phyloP scores from a whole-genome alignment of 1,140 invertebrate species.

The Antheraea pernyi region DNA sequence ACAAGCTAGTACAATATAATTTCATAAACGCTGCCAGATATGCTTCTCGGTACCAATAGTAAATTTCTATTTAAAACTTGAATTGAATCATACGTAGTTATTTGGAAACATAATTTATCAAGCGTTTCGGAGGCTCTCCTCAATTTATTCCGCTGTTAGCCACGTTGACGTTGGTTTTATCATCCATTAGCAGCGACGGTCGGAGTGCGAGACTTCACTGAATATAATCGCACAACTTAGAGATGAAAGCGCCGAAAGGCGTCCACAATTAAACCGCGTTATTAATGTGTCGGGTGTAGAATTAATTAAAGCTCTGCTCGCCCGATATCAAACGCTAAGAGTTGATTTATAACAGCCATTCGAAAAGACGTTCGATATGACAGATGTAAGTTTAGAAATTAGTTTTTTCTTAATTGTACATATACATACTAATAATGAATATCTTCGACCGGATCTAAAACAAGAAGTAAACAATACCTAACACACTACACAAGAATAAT shows the following conservation, averaged over 20 bases:
- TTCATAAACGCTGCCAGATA: not conserved
- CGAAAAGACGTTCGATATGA: slow-evolving; percentile 2
- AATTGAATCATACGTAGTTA: slow-evolving; percentile 8
- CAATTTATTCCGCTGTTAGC: slow-evolving; percentile 49
- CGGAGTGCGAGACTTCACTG: slow-evolving; percentile 19
- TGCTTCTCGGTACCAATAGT: not conserved
- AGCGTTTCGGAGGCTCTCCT: slow-evolving; percentile 37
- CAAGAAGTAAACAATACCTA: too few relatives aligned
- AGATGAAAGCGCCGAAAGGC: slow-evolving; percentile 33
- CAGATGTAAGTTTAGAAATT: slow-evolving; percentile 4
- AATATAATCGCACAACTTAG: slow-evolving; percentile 35
- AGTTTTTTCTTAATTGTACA: not conserved
- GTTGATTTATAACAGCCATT: slow-evolving; percentile 35
- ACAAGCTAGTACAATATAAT: too few relatives aligned
- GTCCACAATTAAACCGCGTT: slow-evolving; percentile 34
- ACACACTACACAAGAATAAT: too few relatives aligned
- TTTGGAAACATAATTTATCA: slow-evolving; percentile 36
- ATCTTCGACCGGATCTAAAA: too few relatives aligned
- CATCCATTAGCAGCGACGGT: slow-evolving; percentile 35
- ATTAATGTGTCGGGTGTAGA: slow-evolving; percentile 35
- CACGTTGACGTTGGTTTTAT: slow-evolving; percentile 43
- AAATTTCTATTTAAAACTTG: not conserved
- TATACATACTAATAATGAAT: too few relatives aligned
- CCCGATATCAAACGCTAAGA: slow-evolving; percentile 26
- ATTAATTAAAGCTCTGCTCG: slow-evolving; percentile 33